Evolutionary conservation across 2,113 vertebrate genomes (phyloP).

Genomic region (Seriola quinqueradiata): DNA sequence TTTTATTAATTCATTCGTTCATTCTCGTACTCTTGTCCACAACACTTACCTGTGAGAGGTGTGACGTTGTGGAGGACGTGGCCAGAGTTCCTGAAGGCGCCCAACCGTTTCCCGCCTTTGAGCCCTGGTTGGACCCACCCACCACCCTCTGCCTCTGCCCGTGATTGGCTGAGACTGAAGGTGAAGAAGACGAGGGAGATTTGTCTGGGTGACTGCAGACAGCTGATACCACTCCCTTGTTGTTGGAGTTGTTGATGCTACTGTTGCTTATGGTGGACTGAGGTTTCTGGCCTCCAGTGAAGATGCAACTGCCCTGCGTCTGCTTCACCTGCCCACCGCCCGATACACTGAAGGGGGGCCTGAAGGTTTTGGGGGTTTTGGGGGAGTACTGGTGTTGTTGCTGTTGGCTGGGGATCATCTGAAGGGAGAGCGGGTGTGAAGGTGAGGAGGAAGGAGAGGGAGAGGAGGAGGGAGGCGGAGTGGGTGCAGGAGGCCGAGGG

Average conservation of each 20-base stretch:
- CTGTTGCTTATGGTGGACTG: conserved; percentile 47
- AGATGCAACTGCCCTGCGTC: conserved; percentile 62
- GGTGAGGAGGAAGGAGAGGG: conserved; percentile 74
- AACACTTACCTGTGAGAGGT: conserved; percentile 80
- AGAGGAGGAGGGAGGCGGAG: conserved; percentile 75
- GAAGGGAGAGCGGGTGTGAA: conserved; percentile 64
- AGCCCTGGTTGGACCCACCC: conserved; percentile 73
- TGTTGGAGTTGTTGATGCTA: conserved; percentile 48
- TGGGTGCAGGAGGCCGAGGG: conserved; percentile 76
- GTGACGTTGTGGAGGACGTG: conserved; percentile 78
- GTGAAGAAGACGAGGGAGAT: conserved; percentile 58
- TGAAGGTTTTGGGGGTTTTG: conserved; percentile 73
- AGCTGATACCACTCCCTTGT: conserved; percentile 45
- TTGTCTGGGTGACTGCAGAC: conserved; percentile 58
- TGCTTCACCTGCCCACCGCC: conserved; percentile 62
- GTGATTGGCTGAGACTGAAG: conserved; percentile 73
- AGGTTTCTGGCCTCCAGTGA: conserved; percentile 68
- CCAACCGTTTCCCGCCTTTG: conserved; percentile 78
- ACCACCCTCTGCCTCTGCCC: conserved; percentile 76
- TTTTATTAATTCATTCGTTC: neutral
- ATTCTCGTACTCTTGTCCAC: neutral
- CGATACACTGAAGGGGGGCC: conserved; percentile 71
- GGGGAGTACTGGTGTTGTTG: conserved; percentile 74
- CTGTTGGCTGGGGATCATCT: conserved; percentile 63
- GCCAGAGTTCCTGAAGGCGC: conserved; percentile 69